Evolutionary conservation across 2,113 vertebrate species (phyloP).

Genomic region (Thalassarche chlororhynchos): DNA sequence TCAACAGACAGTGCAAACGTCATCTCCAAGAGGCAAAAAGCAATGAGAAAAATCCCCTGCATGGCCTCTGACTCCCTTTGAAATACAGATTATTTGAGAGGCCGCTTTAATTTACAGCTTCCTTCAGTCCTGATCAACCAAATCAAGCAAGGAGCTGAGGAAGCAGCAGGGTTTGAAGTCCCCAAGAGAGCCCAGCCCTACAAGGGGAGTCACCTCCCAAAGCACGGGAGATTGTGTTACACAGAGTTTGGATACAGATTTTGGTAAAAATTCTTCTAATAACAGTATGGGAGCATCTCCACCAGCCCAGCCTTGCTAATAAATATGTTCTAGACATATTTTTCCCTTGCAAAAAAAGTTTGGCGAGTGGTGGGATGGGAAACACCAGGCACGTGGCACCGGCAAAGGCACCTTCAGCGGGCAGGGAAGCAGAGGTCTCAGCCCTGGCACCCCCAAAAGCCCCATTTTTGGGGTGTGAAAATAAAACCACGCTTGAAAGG

Average conservation of each 20-base stretch:
- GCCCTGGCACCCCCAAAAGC: background rate
- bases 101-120: background rate
- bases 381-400: accelerated
- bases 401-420: background rate
- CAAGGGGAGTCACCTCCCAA: background rate
- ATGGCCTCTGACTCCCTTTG: background rate
- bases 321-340: background rate
- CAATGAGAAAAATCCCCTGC: accelerated
- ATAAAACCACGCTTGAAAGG: background rate
- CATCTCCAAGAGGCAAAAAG: background rate
- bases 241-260: background rate
- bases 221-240: background rate
- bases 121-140: background rate
- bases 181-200: background rate
- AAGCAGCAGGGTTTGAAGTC: background rate
- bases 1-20: background rate
- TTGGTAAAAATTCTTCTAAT: background rate
- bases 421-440: background rate
- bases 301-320: background rate
- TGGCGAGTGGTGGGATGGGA: background rate
- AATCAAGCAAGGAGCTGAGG: background rate
- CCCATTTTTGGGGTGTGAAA: background rate
- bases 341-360: background rate
- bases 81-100: background rate
- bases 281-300: background rate